These are phyloP conservation scores for Oligia latruncula DNA, from an alignment of 2,888 invertebrate species.

Conservation along the genomic window DNA sequence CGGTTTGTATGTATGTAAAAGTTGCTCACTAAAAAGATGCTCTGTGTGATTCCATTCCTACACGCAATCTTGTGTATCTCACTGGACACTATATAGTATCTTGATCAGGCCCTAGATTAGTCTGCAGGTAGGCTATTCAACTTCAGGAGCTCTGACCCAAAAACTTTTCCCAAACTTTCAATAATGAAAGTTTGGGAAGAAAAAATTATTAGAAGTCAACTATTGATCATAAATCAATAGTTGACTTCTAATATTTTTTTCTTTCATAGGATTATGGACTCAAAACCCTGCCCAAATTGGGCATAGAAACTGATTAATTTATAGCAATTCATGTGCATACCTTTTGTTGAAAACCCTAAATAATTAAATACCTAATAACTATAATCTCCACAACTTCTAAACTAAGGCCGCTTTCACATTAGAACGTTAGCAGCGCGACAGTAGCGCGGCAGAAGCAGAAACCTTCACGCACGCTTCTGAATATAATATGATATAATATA, in stretches of 20 bases:
- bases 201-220: no score
- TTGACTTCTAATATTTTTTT: neutral
- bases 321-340: neutral
- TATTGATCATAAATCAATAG: no score
- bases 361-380: no score
- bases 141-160: neutral
- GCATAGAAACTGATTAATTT: neutral
- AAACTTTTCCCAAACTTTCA: neutral
- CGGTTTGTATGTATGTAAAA: neutral
- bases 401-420: no score
- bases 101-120: neutral
- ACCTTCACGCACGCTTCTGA: no score
- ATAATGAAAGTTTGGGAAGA: no score
- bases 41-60: neutral
- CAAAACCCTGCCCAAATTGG: no score
- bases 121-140: neutral
- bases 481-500: no score
- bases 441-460: no score
- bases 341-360: neutral
- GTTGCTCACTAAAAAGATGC: neutral
- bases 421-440: no score
- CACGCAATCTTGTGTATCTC: neutral
- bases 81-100: neutral
- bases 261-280: neutral
- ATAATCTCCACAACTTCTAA: no score